A percentile compares a stretch with the other conserved stretches of the same genome.
Evolutionary conservation across 2,797 vertebrate species (phyloP).

Genomic region (Telmatherina bonti): DNA sequence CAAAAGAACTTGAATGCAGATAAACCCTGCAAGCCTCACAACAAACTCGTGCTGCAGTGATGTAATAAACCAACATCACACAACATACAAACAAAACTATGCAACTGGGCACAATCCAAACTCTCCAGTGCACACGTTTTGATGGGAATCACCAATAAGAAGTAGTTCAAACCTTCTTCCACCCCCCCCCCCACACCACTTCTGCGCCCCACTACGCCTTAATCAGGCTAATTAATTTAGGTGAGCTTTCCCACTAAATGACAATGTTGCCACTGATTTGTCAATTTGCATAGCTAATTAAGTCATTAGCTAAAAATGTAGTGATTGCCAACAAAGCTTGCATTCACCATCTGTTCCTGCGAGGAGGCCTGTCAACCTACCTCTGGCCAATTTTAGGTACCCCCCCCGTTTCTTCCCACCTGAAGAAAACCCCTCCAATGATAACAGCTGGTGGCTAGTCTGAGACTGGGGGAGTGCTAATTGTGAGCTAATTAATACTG

Average conservation of each 20-base stretch:
- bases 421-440: conserved; percentile 65
- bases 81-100: conserved; percentile 49
- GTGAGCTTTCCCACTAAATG: conserved; percentile 97
- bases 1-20: conserved; percentile 39
- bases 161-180: conserved; percentile 70
- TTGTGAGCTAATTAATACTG: conserved; percentile 90
- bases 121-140: conserved; percentile 24
- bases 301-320: conserved; percentile 93
- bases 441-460: conserved; percentile 91
- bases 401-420: conserved; percentile 12
- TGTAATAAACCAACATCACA: too few relatives aligned
- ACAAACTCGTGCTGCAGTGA: too few relatives aligned
- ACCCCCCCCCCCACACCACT: conserved; percentile 83
- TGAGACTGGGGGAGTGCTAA: conserved; percentile 84
- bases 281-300: conserved; percentile 99
- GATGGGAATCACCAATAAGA: conserved; percentile 38
- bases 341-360: conserved; percentile 97
- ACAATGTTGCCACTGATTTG: conserved; percentile 99
- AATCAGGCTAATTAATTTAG: conserved; percentile 99
- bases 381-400: conserved; percentile 82
- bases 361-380: conserved; percentile 92
- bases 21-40: conserved; percentile 23
- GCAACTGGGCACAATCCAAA: conserved; percentile 28
- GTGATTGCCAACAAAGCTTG: conserved; percentile 96
- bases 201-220: conserved; percentile 92